Conservation (phyloP, 2,113 vertebrate species). For the Emydocephalus ijimae region DNA sequence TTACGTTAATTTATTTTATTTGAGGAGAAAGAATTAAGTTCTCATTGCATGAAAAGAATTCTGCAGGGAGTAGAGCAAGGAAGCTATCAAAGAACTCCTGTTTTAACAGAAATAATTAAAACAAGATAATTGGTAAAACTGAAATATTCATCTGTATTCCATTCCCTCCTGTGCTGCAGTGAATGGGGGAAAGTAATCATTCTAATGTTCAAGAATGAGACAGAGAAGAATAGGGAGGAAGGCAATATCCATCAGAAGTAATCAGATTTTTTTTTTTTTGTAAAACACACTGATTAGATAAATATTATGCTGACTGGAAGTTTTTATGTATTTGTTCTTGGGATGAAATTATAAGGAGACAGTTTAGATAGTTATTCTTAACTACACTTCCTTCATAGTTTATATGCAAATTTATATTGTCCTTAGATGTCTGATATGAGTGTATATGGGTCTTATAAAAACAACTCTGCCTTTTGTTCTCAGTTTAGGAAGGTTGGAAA, state of each 20-base stretch:
- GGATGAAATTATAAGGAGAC: constrained; percentile 59
- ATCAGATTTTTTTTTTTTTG: constrained; percentile 57
- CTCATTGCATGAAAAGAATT: constrained; percentile 30
- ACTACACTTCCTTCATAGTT: neutral
- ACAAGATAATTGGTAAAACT: constrained; percentile 48
- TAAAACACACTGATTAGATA: constrained; percentile 64
- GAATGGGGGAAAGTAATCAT: constrained; percentile 34
- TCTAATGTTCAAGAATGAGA: neutral
- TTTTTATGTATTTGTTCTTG: constrained; percentile 47
- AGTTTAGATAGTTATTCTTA: constrained; percentile 46
- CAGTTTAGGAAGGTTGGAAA: neutral
- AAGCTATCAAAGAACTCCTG: constrained; percentile 4
- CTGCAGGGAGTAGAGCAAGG: constrained; percentile 12
- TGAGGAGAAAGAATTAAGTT: neutral
- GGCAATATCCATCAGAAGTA: constrained; percentile 52
- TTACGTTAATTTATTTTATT: constrained; percentile 48
- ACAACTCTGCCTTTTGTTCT: neutral
- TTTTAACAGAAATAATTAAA: constrained; percentile 44
- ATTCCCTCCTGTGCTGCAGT: constrained; percentile 51
- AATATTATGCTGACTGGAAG: constrained; percentile 60
- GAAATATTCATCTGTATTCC: constrained; percentile 52
- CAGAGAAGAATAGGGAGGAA: constrained; percentile 33
- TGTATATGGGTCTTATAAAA: neutral
- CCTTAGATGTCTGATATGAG: neutral
- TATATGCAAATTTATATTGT: neutral